Evolutionary conservation across 2,888 invertebrate genomes (phyloP), one percentile per base, ranked within the genome.

Genomic region (Osmoderma eremita): DNA sequence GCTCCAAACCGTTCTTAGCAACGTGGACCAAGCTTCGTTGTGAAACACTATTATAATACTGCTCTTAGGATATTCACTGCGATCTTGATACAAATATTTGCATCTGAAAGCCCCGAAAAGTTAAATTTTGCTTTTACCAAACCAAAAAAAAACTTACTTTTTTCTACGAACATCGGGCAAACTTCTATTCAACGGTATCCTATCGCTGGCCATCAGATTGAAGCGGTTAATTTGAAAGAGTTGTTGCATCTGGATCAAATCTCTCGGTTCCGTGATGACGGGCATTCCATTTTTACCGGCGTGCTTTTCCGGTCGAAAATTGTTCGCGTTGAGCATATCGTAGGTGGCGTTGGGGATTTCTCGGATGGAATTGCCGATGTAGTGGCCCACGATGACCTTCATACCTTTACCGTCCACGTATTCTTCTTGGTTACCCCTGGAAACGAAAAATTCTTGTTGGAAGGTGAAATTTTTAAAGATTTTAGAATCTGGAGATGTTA

Each of bases 11-110:
- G 98, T 98, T 63, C 99, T 86, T 75, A 98, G 84, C 10, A 99
- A 86, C 0, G 98, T 98, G 2, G 98, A 97, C 96, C 97, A 98
- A 0, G 98, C 98, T 83, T 99, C 99, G 80, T 99, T 99, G 81
- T 99, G 98, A 80, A 98, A 98, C 0, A 98, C 97, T 72, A 99
- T 96, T 61, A 99, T 92, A 13, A 99, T 88, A 71, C 93, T 93
- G 0, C 97, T 94, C 71, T 88, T 91, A 0, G 97, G 97, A 63
- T 98, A 83, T 58, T 86, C 85, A n/a, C 82, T 80, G 67, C 86
- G 79, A 68, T 85, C 81, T 67, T 83, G 79, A 73, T 88, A 88
- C 73, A 88, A 85, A 68, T 84, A 81, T 71, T 84, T 83, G 78
- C 92, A 93, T 73, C 92, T 92, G 17, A 13, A 36, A 49, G 22